Evolutionary conservation across 2,113 vertebrate genomes (phyloP).

Genomic region (Porphyrio hochstetteri): DNA sequence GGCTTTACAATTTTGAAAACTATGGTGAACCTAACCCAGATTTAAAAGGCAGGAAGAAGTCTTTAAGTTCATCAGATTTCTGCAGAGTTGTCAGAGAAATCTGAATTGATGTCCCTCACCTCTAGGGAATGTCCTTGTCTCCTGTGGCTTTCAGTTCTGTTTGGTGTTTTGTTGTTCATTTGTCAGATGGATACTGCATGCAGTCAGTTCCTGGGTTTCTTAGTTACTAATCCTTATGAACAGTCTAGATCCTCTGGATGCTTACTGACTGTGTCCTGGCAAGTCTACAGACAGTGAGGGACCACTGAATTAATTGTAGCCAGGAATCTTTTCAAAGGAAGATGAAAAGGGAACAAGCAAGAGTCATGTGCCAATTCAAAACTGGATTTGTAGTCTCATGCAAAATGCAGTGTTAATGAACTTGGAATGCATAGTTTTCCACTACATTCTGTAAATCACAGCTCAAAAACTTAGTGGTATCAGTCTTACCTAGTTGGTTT

Average conservation of each 20-base stretch:
- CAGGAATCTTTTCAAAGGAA: background rate
- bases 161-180: background rate
- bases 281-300: background rate
- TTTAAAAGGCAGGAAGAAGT: background rate
- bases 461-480: background rate
- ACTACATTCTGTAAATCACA: background rate
- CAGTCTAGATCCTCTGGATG: background rate
- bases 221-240: background rate
- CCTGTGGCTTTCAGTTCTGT: background rate
- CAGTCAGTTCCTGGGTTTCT: background rate
- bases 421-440: background rate
- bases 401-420: conserved; percentile 2
- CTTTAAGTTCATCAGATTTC: background rate
- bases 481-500: background rate
- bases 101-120: background rate
- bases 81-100: background rate
- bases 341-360: background rate
- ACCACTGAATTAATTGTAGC: background rate
- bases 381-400: conserved; percentile 11
- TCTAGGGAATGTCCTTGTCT: background rate
- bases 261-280: background rate
- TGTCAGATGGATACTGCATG: background rate
- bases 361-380: background rate
- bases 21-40: background rate
- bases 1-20: background rate